Percentiles rank a stretch among this genome's conserved stretches.
These are phyloP conservation scores for Trichechus manatus DNA, from an alignment of 2,113 vertebrate species.

Conservation along the genomic window DNA sequence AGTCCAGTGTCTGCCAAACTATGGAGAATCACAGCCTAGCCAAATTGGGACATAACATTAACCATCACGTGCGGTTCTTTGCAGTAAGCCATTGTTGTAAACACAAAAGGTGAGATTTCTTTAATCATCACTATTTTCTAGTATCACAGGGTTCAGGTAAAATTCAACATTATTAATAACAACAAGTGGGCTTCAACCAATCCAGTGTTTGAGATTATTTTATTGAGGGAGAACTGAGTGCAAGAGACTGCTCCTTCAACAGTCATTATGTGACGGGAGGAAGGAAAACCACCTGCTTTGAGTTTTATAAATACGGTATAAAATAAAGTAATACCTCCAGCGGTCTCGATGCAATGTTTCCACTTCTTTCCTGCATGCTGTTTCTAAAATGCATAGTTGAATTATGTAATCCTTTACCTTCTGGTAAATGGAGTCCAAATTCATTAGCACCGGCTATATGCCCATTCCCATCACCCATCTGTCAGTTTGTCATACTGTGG, in stretches of 20 bases:
- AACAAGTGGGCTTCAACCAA: not conserved
- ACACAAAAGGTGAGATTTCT: not conserved
- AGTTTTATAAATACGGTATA: not conserved
- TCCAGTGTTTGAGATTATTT: not conserved
- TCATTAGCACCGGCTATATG: not conserved
- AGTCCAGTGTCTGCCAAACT: not conserved
- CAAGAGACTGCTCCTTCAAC: not conserved
- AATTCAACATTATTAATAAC: not conserved
- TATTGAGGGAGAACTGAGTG: not conserved
- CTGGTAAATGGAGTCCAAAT: not conserved
- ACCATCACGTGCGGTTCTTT: not conserved
- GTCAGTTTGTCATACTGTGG: not conserved
- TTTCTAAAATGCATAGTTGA: not conserved
- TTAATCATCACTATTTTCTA: not conserved
- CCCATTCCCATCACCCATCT: not conserved
- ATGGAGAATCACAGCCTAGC: not conserved
- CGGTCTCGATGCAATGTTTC: not conserved
- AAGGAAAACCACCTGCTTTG: not conserved
- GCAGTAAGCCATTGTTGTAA: not conserved
- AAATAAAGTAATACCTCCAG: not conserved
- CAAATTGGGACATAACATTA: not conserved
- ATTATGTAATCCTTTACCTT: not conserved
- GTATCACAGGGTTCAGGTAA: not conserved
- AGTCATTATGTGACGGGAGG: not conserved
- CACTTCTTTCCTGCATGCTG: not conserved